Percentiles rank a stretch among this genome's conserved stretches.
These are phyloP conservation scores for Maniola jurtina DNA, from an alignment of 1,140 invertebrate species.

Conservation along the genomic window DNA sequence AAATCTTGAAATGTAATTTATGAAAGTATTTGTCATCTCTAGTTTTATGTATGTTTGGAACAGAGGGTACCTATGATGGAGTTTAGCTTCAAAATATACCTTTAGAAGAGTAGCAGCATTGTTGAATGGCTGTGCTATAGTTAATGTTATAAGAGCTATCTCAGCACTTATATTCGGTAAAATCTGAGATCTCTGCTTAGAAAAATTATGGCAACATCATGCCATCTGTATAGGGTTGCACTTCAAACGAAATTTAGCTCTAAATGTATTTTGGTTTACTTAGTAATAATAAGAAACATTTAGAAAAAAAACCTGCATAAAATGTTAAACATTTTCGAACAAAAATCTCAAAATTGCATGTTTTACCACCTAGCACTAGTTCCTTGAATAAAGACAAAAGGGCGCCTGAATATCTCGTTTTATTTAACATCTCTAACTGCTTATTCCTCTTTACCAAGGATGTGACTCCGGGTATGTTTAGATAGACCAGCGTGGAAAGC, in stretches of 20 bases:
- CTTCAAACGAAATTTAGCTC: background rate
- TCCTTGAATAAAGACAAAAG: conserved; percentile 61
- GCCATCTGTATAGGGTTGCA: background rate
- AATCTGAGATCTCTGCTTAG: background rate
- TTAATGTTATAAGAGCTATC: conserved; percentile 44
- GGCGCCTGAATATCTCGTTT: conserved; percentile 28
- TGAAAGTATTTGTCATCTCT: conserved; percentile 47
- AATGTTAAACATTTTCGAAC: conserved; percentile 13
- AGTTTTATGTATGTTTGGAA: conserved; percentile 35
- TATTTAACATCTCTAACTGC: background rate
- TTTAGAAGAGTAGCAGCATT: conserved; percentile 41
- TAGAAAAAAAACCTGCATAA: background rate
- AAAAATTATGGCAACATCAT: background rate
- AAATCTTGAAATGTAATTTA: conserved; percentile 37
- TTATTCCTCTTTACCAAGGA: too few relatives aligned
- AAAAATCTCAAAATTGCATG: conserved; percentile 53
- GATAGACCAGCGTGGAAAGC: too few relatives aligned
- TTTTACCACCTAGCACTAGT: conserved; percentile 48
- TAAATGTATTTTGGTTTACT: background rate
- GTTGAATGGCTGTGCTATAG: conserved; percentile 62
- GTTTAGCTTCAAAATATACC: background rate
- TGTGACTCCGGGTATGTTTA: too few relatives aligned
- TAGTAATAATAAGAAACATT: background rate
- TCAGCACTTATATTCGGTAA: conserved; percentile 23
- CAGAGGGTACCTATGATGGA: background rate